Conservation (phyloP, 2,113 vertebrate genomes). For the Malurus elegans region DNA sequence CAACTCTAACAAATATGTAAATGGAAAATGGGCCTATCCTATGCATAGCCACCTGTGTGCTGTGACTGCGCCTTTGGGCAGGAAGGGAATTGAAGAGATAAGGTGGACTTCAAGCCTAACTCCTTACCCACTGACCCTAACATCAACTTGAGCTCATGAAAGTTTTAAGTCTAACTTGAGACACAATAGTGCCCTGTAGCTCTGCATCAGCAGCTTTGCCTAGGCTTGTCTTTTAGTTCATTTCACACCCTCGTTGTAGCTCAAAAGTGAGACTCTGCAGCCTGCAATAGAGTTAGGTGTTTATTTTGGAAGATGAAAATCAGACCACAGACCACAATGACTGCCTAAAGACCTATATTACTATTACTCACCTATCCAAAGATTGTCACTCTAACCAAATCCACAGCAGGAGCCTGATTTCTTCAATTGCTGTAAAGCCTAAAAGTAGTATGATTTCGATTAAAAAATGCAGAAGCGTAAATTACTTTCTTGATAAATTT, state of each 20-base stretch:
- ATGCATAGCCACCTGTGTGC: accelerated
- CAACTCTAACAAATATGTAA: neutral
- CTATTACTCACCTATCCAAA: neutral
- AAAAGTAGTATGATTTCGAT: neutral
- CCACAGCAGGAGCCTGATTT: neutral
- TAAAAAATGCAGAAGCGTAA: neutral
- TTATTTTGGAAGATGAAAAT: neutral
- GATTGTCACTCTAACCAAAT: neutral
- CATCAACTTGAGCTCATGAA: neutral
- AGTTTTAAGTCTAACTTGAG: neutral
- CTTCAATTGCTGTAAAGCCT: neutral
- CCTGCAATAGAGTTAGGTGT: neutral
- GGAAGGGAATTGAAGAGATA: neutral
- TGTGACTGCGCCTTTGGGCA: neutral
- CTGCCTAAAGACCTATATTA: neutral
- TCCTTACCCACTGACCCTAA: neutral
- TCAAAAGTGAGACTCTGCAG: neutral
- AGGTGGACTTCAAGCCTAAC: neutral
- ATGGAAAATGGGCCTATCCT: neutral
- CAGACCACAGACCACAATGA: neutral
- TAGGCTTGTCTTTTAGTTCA: neutral
- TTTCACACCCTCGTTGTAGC: neutral
- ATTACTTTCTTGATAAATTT: neutral
- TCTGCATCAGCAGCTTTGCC: neutral
- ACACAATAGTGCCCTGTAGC: neutral